These are phyloP conservation scores for Semotilus atromaculatus DNA, from an alignment of 2,797 vertebrate genomes.

Conservation along the genomic window DNA sequence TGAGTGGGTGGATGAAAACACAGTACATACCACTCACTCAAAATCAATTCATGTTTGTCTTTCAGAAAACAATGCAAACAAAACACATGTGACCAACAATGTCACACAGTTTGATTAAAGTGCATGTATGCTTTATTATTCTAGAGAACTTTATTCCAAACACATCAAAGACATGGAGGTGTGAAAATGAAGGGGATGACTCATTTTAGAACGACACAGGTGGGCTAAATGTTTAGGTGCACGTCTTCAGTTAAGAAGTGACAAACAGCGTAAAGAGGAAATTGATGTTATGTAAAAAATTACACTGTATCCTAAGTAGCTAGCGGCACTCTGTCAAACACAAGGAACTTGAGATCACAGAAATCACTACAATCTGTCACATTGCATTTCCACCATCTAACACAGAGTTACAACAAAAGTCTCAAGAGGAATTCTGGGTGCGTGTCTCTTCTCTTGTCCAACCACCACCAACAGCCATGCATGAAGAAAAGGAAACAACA, in stretches of 20 bases:
- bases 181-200: neutral
- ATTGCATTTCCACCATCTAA: neutral
- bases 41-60: neutral
- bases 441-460: neutral
- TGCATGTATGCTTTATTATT: neutral
- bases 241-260: neutral
- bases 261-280: neutral
- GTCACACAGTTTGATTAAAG: neutral
- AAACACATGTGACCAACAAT: neutral
- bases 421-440: neutral
- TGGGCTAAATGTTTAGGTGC: neutral
- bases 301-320: neutral
- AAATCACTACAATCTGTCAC: neutral
- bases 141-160: neutral
- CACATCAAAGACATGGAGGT: no score
- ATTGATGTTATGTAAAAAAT: neutral
- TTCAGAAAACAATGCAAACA: neutral
- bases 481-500: no score
- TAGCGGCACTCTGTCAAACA: neutral
- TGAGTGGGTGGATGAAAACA: slow-evolving; percentile 16
- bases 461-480: no score
- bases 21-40: neutral
- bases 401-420: neutral
- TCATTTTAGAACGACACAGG: neutral
- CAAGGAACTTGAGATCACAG: neutral